Evolutionary conservation across 2,888 invertebrate species (phyloP).

Genomic region (Mechanitis mazaeus): DNA sequence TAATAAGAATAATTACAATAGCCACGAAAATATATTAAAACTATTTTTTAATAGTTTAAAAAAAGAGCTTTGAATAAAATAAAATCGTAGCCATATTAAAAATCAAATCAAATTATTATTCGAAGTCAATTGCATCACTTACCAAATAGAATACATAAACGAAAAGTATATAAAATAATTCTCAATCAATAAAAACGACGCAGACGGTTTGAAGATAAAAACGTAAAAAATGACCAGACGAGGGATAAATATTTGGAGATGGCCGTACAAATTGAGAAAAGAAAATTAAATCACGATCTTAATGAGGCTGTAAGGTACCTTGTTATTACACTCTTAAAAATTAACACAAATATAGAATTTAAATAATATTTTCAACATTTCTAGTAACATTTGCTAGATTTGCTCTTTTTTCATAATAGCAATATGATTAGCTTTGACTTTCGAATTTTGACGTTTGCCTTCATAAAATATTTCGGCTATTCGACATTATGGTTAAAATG

Average conservation of each 20-base stretch:
- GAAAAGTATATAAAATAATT: background rate
- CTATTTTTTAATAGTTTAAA: too few relatives aligned
- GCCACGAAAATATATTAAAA: too few relatives aligned
- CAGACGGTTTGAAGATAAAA: background rate
- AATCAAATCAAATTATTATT: background rate
- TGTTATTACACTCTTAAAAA: too few relatives aligned
- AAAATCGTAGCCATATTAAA: too few relatives aligned
- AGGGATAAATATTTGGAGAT: background rate
- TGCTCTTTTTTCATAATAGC: background rate
- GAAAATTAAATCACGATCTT: too few relatives aligned
- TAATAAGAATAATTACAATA: too few relatives aligned
- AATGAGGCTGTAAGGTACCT: too few relatives aligned
- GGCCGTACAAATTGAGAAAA: background rate
- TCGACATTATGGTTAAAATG: background rate
- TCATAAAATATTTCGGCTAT: conserved; percentile 3
- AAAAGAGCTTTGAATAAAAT: too few relatives aligned
- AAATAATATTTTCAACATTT: too few relatives aligned
- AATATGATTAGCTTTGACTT: background rate
- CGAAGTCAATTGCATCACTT: background rate
- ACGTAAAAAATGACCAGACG: background rate
- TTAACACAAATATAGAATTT: too few relatives aligned
- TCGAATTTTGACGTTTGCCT: conserved; percentile 1
- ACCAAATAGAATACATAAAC: background rate
- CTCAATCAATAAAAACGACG: background rate
- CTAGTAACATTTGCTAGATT: background rate